These are phyloP conservation scores for Drosophila pruinosa DNA, from an alignment of 1,140 invertebrate species.

Conservation along the genomic window DNA sequence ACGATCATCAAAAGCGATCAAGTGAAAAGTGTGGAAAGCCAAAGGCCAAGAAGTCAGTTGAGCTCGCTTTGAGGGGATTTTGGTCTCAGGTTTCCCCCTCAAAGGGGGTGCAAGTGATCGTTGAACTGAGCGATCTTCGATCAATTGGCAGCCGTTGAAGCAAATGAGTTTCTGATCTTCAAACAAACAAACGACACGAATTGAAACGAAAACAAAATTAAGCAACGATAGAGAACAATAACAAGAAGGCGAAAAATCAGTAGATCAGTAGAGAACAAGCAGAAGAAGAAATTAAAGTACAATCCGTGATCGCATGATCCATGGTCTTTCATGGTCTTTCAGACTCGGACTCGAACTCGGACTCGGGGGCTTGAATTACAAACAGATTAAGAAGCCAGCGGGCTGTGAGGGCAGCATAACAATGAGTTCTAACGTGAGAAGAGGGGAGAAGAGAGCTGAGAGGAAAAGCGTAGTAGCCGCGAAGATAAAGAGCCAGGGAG, in stretches of 20 bases:
- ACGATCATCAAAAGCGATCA: conserved; percentile 24
- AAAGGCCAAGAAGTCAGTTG: conserved; percentile 36
- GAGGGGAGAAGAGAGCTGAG: background rate
- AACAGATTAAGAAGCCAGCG: conserved; percentile 35
- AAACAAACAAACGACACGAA: conserved; percentile 29
- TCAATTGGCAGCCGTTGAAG: conserved; percentile 23
- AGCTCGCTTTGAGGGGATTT: conserved; percentile 25
- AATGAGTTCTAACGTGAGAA: conserved; percentile 12
- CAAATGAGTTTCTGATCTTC: conserved; percentile 39
- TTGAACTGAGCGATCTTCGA: conserved; percentile 10
- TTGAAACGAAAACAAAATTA: conserved; percentile 24
- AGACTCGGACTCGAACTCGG: no score
- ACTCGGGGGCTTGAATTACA: conserved; percentile 49
- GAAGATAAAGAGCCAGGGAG: background rate
- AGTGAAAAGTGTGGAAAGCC: conserved; percentile 48
- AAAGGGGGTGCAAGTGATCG: background rate
- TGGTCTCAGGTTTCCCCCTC: conserved; percentile 23
- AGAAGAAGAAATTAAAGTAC: conserved; percentile 36
- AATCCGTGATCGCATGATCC: conserved; percentile 31
- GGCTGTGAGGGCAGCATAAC: conserved; percentile 31
- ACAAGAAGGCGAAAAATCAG: background rate
- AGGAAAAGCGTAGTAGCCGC: background rate
- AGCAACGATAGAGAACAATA: conserved; percentile 4
- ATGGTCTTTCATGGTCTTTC: conserved; percentile 35
- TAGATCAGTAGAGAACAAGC: background rate